Percentiles rank a stretch among this genome's conserved stretches.
Evolutionary conservation across 2,113 vertebrate species (phyloP).

Genomic region (Pungitius pungitius): DNA sequence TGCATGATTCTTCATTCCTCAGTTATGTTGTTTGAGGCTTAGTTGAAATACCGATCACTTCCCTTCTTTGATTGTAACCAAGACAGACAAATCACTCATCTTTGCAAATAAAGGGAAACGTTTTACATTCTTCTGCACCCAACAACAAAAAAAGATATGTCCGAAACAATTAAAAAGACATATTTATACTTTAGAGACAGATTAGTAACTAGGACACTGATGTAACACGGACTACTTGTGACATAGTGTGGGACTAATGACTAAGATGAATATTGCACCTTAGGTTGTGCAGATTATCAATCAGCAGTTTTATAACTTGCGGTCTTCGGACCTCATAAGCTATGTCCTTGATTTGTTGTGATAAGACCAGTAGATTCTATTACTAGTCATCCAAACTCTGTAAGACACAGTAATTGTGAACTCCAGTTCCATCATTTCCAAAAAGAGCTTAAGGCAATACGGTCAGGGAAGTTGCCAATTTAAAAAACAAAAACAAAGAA

Average conservation of each 20-base stretch:
- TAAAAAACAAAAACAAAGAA: background rate
- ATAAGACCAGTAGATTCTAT: constrained; percentile 49
- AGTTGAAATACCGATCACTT: constrained; percentile 5
- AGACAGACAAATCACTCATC: background rate
- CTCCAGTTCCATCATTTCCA: background rate
- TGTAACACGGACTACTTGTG: constrained; percentile 1
- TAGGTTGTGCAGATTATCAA: constrained; percentile 57
- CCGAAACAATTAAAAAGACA: background rate
- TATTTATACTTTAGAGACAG: background rate
- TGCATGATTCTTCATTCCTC: constrained; percentile 1
- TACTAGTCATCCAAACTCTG: background rate
- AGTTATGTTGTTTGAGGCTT: background rate
- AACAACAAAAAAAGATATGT: background rate
- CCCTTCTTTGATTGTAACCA: background rate
- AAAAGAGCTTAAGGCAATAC: background rate
- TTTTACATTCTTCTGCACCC: background rate
- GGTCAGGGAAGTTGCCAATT: background rate
- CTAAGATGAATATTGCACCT: constrained; percentile 52
- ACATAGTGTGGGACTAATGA: constrained; percentile 17
- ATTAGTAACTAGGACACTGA: background rate
- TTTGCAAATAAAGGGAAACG: background rate
- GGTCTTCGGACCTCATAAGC: constrained; percentile 58
- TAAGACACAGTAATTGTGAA: background rate
- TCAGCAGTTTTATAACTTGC: constrained; percentile 62
- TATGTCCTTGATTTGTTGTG: constrained; percentile 52